These are phyloP conservation scores for Phengaris arion DNA, from an alignment of 2,888 invertebrate genomes.

Conservation along the genomic window DNA sequence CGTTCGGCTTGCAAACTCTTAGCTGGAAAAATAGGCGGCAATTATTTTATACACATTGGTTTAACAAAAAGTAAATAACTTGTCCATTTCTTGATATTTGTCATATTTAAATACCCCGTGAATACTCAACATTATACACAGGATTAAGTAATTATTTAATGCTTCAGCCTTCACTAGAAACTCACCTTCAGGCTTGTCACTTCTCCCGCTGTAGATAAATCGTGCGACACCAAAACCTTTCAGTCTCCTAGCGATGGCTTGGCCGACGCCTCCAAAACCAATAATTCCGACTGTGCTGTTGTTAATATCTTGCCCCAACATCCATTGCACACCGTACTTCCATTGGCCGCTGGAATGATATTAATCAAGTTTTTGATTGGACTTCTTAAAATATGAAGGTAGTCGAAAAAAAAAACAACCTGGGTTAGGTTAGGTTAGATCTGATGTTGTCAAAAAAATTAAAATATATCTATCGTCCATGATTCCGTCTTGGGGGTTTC, in stretches of 20 bases:
- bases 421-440: too few relatives aligned
- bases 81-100: neutral
- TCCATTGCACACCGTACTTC: slow-evolving; percentile 85
- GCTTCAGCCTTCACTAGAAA: neutral
- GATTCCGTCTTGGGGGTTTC: neutral
- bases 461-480: too few relatives aligned
- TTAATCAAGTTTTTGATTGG: neutral
- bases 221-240: slow-evolving; percentile 84
- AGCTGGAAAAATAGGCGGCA: slow-evolving; percentile 48
- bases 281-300: slow-evolving; percentile 90
- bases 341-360: slow-evolving; percentile 78
- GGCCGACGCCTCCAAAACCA: slow-evolving; percentile 90
- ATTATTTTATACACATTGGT: neutral
- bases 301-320: slow-evolving; percentile 87
- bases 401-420: too few relatives aligned
- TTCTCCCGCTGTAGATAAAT: slow-evolving; percentile 87
- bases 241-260: slow-evolving; percentile 85
- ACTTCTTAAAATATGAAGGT: neutral
- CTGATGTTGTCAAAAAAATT: too few relatives aligned
- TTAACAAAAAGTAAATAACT: neutral
- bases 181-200: slow-evolving; percentile 81
- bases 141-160: too few relatives aligned
- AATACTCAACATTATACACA: too few relatives aligned
- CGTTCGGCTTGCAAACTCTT: slow-evolving; percentile 80
- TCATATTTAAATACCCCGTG: too few relatives aligned